A percentile compares a stretch with the other conserved stretches of the same genome.
These are phyloP conservation scores for Elephantulus edwardii DNA, from an alignment of 2,113 vertebrate species.

Conservation along the genomic window DNA sequence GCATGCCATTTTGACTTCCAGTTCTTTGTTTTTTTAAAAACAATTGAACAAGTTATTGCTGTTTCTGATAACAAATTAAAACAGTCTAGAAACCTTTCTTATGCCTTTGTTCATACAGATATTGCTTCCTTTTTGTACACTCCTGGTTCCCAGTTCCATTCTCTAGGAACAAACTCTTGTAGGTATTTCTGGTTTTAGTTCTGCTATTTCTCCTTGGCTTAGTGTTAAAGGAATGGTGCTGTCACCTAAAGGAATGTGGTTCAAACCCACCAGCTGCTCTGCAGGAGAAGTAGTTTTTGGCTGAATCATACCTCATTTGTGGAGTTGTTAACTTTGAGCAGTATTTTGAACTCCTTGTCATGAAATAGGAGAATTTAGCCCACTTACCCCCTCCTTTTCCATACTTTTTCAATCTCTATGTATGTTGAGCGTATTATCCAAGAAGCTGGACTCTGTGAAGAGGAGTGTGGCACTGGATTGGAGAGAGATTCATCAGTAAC, in stretches of 20 bases:
- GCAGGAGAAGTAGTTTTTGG: no score
- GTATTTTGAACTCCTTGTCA: not conserved
- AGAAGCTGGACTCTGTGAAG: no score
- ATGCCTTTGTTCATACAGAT: no score
- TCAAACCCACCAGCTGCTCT: no score
- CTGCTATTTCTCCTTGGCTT: not conserved
- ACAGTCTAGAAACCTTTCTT: not conserved
- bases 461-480: no score
- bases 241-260: no score
- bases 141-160: not conserved
- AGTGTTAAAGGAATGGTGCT: not conserved
- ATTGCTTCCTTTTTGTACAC: not conserved
- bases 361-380: slow-evolving; percentile 21
- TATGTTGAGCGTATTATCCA: no score
- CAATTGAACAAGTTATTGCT: slow-evolving; percentile 1
- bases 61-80: slow-evolving; percentile 29
- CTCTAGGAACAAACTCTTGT: not conserved
- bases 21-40: slow-evolving; percentile 45
- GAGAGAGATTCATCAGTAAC: no score
- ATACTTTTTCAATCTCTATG: no score
- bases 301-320: slow-evolving; percentile 1
- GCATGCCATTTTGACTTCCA: slow-evolving; percentile 6
- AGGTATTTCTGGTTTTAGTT: not conserved
- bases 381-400: not conserved
- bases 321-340: slow-evolving; percentile 33